A percentile compares a stretch with the other conserved stretches of the same genome.
Evolutionary conservation across 1,140 invertebrate species (phyloP).

Genomic region (Drosophila kikkawai): DNA sequence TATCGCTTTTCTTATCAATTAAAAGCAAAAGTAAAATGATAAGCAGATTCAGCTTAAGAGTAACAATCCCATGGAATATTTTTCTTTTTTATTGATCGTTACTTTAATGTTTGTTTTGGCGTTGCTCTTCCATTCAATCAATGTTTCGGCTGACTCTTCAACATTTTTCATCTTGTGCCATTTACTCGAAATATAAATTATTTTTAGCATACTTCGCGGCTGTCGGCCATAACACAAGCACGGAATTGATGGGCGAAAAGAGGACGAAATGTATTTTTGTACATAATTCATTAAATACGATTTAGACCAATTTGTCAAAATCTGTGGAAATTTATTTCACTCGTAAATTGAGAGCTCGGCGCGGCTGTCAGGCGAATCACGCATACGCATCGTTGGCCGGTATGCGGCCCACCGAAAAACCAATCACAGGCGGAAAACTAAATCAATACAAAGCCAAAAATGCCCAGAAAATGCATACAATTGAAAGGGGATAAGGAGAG

Average conservation of each 20-base stretch:
- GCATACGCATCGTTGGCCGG: constrained; percentile 31
- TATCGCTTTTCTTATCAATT: not conserved
- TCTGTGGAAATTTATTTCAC: constrained; percentile 38
- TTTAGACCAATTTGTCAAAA: constrained; percentile 52
- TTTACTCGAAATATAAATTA: constrained; percentile 24
- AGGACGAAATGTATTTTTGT: constrained; percentile 37
- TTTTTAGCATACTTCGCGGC: constrained; percentile 43
- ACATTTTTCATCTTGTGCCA: constrained; percentile 7
- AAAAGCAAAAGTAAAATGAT: not conserved
- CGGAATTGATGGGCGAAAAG: constrained; percentile 39
- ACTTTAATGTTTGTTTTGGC: constrained; percentile 1
- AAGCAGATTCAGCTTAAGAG: not conserved
- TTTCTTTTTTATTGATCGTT: constrained; percentile 3
- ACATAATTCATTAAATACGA: constrained; percentile 50
- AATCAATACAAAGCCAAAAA: constrained; percentile 38
- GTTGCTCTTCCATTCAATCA: constrained; percentile 3
- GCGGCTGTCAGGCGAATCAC: constrained; percentile 35
- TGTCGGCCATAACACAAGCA: constrained; percentile 24
- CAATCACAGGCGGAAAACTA: constrained; percentile 48
- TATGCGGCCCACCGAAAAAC: constrained; percentile 8
- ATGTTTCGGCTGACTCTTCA: constrained; percentile 10
- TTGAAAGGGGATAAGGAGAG: not conserved
- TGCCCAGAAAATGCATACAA: constrained; percentile 35
- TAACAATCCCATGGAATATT: not conserved
- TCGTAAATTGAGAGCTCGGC: constrained; percentile 56